Evolutionary conservation across 2,113 vertebrate species (phyloP).

Genomic region (Conger conger): DNA sequence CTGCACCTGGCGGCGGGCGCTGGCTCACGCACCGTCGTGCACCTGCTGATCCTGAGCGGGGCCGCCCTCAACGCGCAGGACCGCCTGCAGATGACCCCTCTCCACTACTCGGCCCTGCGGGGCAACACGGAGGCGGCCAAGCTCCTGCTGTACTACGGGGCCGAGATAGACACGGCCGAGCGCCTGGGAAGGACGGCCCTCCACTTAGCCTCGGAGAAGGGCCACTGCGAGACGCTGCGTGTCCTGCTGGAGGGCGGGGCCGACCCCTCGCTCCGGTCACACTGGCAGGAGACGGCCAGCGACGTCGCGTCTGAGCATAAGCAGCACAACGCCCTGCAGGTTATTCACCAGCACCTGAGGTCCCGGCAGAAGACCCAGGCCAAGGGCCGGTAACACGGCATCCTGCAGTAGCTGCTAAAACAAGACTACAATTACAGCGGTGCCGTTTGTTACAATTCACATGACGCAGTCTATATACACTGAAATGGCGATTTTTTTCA

Average conservation of each 20-base stretch:
- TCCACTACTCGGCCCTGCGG: conserved; percentile 20
- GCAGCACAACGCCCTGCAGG: conserved; percentile 1
- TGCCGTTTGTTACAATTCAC: not conserved
- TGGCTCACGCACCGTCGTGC: conserved; percentile 24
- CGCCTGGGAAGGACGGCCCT: conserved; percentile 35
- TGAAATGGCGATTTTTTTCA: no score
- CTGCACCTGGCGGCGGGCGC: conserved; percentile 54
- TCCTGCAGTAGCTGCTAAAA: not conserved
- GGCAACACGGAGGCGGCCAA: conserved; percentile 29
- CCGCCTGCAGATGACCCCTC: conserved; percentile 32
- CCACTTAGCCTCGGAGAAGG: conserved; percentile 43
- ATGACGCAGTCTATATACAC: not conserved
- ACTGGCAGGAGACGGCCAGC: conserved; percentile 42
- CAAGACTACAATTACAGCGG: not conserved
- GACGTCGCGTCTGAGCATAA: conserved; percentile 30
- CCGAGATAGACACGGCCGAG: conserved; percentile 27
- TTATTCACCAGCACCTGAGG: conserved; percentile 34
- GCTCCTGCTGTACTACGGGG: conserved; percentile 48
- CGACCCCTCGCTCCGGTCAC: conserved; percentile 36
- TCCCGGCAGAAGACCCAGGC: not conserved
- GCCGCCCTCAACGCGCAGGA: conserved; percentile 34
- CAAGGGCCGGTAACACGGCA: not conserved
- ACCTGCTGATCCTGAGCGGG: conserved; percentile 34
- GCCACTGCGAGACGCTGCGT: conserved; percentile 33
- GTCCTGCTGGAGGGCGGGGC: conserved; percentile 29